Base-by-base conservation (phyloP, 2,888 invertebrate species). In the Dorcus parallelipipedus region DNA sequence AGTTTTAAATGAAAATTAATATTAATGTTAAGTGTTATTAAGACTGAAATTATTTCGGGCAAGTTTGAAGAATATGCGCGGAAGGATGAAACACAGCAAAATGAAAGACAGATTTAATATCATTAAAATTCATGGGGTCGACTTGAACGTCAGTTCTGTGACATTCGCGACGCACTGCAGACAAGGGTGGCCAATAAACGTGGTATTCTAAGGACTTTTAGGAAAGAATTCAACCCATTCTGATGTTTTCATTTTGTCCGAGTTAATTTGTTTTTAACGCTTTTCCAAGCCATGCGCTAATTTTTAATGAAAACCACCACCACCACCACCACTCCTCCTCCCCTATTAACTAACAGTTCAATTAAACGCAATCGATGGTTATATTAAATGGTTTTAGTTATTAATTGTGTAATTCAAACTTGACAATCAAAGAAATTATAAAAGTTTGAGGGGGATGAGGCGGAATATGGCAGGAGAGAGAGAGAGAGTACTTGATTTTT, bases 171-270 rank as follows among this genome's bases (percentile, higher is more conserved):
- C 64, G 64, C 60, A 58, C 55, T 60, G 60, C 63, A 69, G 69
- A 70, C 70, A 65, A 68, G 69, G 70, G 70, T 67, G 69, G 64
- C 69, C 70, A 70, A 70, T 70, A 70, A 70, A 67, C 64, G 63
- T 64, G 64, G 59, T 63, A 64, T 63, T 64, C 62, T 63, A 62
- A 53, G 52, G 65, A 64, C 60, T 60, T 62, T 62, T 54, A 61
- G 59, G 63, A 64, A 61, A 61, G 39, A 47, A 52, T 14, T 53
- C 53, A 26, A 10, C 47, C 26, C 61, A 57, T 63, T 56, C 56
- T 54, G 59, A 63, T 61, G 58, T 64, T 60, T 60, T 58, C 60
- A 61, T 64, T 59, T 58, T 23, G 45, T 20, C 23, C 17, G 17
- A 45, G n/a, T 45, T 45, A 45, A 45, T 45, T 45, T 45, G 45